A percentile compares a stretch with the other conserved stretches of the same genome.
Conservation (phyloP, 2,113 vertebrate genomes). For the Antennarius striatus region DNA sequence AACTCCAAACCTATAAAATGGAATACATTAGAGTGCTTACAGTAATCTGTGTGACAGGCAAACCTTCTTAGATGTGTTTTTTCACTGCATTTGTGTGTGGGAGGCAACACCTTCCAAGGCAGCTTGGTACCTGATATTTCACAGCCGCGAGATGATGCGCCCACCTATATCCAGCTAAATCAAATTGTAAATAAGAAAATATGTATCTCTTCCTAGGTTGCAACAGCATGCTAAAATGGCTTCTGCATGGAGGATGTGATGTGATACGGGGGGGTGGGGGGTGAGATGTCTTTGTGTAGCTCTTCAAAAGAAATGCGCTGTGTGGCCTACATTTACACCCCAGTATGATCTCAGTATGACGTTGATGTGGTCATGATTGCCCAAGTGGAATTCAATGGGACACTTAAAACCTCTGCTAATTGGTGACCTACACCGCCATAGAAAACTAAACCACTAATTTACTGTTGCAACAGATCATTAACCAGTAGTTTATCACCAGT, state of each 20-base stretch:
- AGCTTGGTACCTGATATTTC: constrained; percentile 42
- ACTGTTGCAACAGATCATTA: constrained; percentile 29
- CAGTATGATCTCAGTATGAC: no score
- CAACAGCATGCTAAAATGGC: constrained; percentile 18
- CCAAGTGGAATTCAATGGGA: constrained; percentile 9
- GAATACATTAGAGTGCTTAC: constrained; percentile 55
- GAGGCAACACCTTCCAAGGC: constrained; percentile 21
- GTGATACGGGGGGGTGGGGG: not conserved
- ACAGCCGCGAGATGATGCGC: constrained; percentile 4
- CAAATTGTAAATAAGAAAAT: constrained; percentile 23
- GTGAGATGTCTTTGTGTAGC: constrained; percentile 7
- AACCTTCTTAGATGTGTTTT: constrained; percentile 50
- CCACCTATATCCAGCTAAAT: constrained; percentile 13
- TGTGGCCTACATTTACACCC: no score
- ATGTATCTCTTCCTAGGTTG: constrained; percentile 12
- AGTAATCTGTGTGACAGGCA: constrained; percentile 57
- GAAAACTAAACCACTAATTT: constrained; percentile 16
- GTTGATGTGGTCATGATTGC: not conserved
- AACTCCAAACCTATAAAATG: constrained; percentile 42
- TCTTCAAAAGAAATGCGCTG: no score
- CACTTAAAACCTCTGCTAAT: not conserved
- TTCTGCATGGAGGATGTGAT: constrained; percentile 15
- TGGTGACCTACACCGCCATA: constrained; percentile 23
- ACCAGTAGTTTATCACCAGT: constrained; percentile 32
- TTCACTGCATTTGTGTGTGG: not conserved